Percentiles rank a stretch among this genome's conserved stretches.
Conservation (phyloP, 2,888 invertebrate species). For the Prosopocoilus inquinatus region DNA sequence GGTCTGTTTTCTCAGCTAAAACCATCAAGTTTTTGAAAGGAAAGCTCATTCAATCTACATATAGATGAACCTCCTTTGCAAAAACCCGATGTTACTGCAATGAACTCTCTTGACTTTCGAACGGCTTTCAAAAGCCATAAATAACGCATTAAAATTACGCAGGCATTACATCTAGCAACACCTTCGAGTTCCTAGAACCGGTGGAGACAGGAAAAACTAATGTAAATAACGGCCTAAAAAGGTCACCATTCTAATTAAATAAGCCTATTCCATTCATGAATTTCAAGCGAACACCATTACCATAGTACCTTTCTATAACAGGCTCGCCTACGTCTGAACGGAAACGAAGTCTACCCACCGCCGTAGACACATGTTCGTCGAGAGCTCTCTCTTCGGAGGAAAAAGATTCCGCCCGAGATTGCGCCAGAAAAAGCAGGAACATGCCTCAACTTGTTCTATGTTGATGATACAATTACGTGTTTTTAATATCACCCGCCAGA, state of each 20-base stretch:
- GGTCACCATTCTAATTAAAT: not conserved
- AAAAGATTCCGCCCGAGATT: slow-evolving; percentile 1
- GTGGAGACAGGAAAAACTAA: too few species aligned
- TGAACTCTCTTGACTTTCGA: too few species aligned
- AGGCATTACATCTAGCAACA: too few species aligned
- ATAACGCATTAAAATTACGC: too few species aligned
- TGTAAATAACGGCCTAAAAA: too few species aligned
- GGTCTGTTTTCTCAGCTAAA: too few species aligned
- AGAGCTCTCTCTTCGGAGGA: not conserved
- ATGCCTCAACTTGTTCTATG: not conserved
- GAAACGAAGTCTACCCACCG: slow-evolving; percentile 26
- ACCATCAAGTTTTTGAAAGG: too few species aligned
- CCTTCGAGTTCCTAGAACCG: too few species aligned
- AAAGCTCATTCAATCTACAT: too few species aligned
- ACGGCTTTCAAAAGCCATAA: too few species aligned
- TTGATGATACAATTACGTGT: not conserved
- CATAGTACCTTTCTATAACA: slow-evolving; percentile 23
- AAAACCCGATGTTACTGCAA: too few species aligned
- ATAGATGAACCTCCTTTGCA: too few species aligned
- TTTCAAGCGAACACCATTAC: slow-evolving; percentile 11
- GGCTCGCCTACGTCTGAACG: slow-evolving; percentile 26
- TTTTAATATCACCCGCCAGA: not conserved
- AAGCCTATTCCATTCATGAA: slow-evolving; percentile 13
- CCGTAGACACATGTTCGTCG: slow-evolving; percentile 16
- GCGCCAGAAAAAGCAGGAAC: not conserved